Evolutionary conservation across 2,113 vertebrate species (phyloP).

Genomic region (Phocoena sinus): DNA sequence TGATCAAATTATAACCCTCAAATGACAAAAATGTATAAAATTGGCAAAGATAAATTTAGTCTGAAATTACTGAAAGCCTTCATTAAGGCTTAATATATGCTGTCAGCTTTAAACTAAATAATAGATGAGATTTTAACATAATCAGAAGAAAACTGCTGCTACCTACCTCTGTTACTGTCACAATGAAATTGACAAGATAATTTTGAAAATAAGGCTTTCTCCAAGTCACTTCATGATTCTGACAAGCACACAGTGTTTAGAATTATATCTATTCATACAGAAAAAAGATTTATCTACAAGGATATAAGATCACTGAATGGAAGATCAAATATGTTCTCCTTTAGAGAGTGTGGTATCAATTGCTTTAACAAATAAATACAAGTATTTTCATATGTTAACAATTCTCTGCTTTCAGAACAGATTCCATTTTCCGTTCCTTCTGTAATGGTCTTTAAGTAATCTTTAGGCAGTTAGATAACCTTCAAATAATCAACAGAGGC

Average conservation of each 20-base stretch:
- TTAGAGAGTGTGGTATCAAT: not conserved
- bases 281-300: conserved; percentile 55
- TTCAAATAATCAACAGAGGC: not conserved
- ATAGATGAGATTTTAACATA: conserved; percentile 91
- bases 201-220: conserved; percentile 82
- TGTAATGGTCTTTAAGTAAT: not conserved
- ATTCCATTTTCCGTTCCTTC: not conserved
- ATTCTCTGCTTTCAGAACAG: not conserved
- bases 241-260: conserved; percentile 72
- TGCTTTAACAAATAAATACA: conserved; percentile 44
- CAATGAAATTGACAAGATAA: conserved; percentile 86
- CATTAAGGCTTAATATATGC: conserved; percentile 88
- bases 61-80: conserved; percentile 86
- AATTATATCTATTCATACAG: conserved; percentile 69
- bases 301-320: conserved; percentile 20
- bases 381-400: not conserved
- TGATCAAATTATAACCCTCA: conserved; percentile 74
- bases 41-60: conserved; percentile 82
- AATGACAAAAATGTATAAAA: conserved; percentile 73
- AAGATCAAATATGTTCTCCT: conserved; percentile 50
- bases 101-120: conserved; percentile 89
- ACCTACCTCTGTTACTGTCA: conserved; percentile 86
- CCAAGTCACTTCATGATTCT: conserved; percentile 74
- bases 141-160: conserved; percentile 91
- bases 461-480: not conserved